Conservation (phyloP, 2,113 vertebrate genomes). For the Porphyrio hochstetteri region DNA sequence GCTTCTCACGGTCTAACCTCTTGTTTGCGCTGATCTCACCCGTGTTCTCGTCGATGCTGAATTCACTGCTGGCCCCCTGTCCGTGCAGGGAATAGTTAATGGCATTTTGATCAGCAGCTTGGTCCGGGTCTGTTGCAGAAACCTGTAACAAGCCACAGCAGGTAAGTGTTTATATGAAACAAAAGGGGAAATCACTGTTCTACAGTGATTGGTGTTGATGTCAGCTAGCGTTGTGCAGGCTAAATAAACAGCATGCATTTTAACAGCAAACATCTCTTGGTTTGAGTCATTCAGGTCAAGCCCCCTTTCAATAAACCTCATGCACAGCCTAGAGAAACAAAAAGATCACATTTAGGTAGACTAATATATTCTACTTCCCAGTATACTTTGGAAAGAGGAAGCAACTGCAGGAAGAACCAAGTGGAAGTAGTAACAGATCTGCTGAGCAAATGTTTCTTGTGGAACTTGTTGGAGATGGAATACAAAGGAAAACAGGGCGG, state of each 20-base stretch:
- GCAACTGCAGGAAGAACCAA: background rate
- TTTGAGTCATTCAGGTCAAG: background rate
- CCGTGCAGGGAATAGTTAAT: slow-evolving; percentile 86
- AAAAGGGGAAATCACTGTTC: background rate
- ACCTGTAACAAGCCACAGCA: slow-evolving; percentile 74
- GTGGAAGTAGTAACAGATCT: background rate
- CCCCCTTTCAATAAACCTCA: background rate
- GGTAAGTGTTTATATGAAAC: background rate
- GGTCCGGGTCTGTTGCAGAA: slow-evolving; percentile 85
- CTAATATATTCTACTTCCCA: background rate
- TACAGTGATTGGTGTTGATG: background rate
- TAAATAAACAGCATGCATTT: background rate
- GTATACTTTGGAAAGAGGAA: background rate
- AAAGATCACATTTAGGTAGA: background rate
- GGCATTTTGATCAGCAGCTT: slow-evolving; percentile 82
- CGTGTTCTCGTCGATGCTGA: slow-evolving; percentile 81
- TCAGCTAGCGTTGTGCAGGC: background rate
- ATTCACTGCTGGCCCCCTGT: slow-evolving; percentile 83
- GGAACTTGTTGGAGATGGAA: background rate
- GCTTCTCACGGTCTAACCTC: slow-evolving; percentile 83
- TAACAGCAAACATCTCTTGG: background rate
- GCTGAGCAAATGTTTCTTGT: background rate
- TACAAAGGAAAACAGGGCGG: background rate
- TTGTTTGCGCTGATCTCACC: slow-evolving; percentile 80
- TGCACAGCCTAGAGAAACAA: background rate